Evolutionary conservation across 2,113 vertebrate genomes (phyloP).

Genomic region (Oncorhynchus keta): DNA sequence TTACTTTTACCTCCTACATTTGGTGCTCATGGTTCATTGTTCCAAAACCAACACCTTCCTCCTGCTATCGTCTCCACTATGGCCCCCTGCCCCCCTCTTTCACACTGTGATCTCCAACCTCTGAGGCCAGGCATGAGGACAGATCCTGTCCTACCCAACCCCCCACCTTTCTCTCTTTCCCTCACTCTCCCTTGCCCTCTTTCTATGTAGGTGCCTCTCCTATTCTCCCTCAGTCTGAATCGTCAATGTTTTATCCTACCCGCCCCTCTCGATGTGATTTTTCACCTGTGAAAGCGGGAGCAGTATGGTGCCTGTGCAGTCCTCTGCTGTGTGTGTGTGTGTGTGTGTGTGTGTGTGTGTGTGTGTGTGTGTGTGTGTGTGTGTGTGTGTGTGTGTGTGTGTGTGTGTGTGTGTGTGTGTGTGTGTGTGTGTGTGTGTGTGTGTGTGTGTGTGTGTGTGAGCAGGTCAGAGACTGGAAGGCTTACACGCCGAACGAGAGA

Average conservation of each 20-base stretch:
- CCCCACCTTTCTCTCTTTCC: slow-evolving; percentile 4
- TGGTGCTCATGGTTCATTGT: slow-evolving; percentile 51
- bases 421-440: no score
- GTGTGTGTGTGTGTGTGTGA: no score
- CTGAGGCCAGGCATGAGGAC: no score
- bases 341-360: no score
- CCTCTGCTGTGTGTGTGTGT: no score
- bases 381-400: no score
- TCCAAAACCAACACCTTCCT: slow-evolving; percentile 44
- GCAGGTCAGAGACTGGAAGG: no score
- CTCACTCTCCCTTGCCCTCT: no score
- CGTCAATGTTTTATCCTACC: slow-evolving; percentile 7
- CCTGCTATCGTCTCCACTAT: not conserved
- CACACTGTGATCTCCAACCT: slow-evolving; percentile 1
- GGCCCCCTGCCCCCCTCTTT: not conserved
- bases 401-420: no score
- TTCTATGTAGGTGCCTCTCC: slow-evolving; percentile 6
- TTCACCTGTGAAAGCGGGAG: slow-evolving; percentile 14
- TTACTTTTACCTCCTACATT: slow-evolving; percentile 37
- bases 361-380: no score
- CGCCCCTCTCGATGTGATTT: slow-evolving; percentile 2
- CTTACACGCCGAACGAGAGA: slow-evolving; percentile 21
- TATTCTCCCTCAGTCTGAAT: slow-evolving; percentile 1
- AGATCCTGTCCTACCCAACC: slow-evolving; percentile 10
- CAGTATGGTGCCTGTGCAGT: slow-evolving; percentile 10